Evolutionary conservation across 2,888 invertebrate genomes (phyloP).

Genomic region (Drosophila subquinaria): DNA sequence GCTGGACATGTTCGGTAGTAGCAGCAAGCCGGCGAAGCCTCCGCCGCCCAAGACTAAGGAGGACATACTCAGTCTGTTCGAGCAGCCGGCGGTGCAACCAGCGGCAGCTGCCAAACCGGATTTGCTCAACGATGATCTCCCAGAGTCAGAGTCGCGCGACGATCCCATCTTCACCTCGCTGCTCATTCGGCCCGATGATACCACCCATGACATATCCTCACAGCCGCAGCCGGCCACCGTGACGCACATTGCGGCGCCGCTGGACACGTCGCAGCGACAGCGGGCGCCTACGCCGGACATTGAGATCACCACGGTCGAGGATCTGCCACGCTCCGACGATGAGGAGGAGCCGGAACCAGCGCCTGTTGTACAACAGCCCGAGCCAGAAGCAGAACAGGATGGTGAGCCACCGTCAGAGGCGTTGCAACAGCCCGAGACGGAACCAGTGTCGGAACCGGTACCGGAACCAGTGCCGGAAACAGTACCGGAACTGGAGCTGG

Average conservation of each 20-base stretch:
- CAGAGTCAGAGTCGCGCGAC: slow-evolving; percentile 57
- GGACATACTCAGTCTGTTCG: slow-evolving; percentile 88
- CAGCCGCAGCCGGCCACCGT: slow-evolving; percentile 84
- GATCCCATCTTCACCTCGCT: slow-evolving; percentile 83
- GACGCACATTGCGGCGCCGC: slow-evolving; percentile 76
- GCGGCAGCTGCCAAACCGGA: slow-evolving; percentile 86
- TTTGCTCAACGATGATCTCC: slow-evolving; percentile 87
- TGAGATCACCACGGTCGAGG: slow-evolving; percentile 85
- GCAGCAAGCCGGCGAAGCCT: slow-evolving; percentile 86
- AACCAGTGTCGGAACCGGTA: slow-evolving; percentile 38
- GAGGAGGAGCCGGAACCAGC: slow-evolving; percentile 82
- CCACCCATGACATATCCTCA: slow-evolving; percentile 82
- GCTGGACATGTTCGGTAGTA: slow-evolving; percentile 86
- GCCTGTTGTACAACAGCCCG: slow-evolving; percentile 26
- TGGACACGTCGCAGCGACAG: slow-evolving; percentile 67
- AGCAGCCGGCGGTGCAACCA: slow-evolving; percentile 79
- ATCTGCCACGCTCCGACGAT: slow-evolving; percentile 84
- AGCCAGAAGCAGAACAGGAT: slow-evolving; percentile 6
- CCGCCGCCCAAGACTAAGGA: slow-evolving; percentile 87
- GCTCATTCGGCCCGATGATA: slow-evolving; percentile 84
- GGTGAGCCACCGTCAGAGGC: slow-evolving; percentile 2
- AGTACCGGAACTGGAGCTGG: slow-evolving; percentile 32
- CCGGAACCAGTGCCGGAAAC: too few species aligned
- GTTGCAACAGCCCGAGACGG: slow-evolving; percentile 35
- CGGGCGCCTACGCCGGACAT: slow-evolving; percentile 85